These are phyloP conservation scores for Chascanopsetta lugubris DNA, from an alignment of 2,113 vertebrate species.

Conservation along the genomic window DNA sequence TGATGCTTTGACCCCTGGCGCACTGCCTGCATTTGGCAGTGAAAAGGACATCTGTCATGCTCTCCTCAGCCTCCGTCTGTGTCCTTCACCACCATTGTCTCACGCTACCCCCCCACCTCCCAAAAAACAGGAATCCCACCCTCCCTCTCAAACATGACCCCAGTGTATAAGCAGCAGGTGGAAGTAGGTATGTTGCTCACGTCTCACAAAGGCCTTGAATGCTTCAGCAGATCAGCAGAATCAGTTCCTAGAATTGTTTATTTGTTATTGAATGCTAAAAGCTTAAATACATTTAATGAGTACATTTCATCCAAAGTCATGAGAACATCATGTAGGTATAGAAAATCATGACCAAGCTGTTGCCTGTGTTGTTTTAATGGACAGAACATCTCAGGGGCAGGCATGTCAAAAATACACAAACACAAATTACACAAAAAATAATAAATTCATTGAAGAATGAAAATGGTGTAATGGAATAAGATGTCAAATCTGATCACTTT, in stretches of 20 bases:
- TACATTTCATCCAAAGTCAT: not conserved
- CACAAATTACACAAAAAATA: not conserved
- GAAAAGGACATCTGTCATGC: slow-evolving; percentile 62
- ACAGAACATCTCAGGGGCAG: not conserved
- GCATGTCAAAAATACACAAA: not conserved
- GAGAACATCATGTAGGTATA: not conserved
- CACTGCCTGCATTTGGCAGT: slow-evolving; percentile 30
- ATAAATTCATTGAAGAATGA: too few relatives aligned
- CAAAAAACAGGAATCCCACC: not conserved
- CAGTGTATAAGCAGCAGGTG: not conserved
- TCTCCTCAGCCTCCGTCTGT: slow-evolving; percentile 59
- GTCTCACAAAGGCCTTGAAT: slow-evolving; percentile 6
- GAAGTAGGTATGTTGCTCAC: slow-evolving; percentile 18
- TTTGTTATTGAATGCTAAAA: not conserved
- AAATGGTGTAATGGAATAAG: too few relatives aligned
- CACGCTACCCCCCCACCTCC: not conserved
- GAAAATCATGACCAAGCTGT: not conserved
- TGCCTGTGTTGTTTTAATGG: not conserved
- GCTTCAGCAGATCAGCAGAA: not conserved
- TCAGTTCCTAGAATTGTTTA: not conserved
- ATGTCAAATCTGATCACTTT: too few relatives aligned
- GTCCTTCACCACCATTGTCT: slow-evolving; percentile 23
- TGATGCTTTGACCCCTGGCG: slow-evolving; percentile 50
- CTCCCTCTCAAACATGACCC: not conserved
- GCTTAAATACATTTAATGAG: not conserved